Conservation (phyloP, 2,113 vertebrate genomes). For the Archilochus colubris region DNA sequence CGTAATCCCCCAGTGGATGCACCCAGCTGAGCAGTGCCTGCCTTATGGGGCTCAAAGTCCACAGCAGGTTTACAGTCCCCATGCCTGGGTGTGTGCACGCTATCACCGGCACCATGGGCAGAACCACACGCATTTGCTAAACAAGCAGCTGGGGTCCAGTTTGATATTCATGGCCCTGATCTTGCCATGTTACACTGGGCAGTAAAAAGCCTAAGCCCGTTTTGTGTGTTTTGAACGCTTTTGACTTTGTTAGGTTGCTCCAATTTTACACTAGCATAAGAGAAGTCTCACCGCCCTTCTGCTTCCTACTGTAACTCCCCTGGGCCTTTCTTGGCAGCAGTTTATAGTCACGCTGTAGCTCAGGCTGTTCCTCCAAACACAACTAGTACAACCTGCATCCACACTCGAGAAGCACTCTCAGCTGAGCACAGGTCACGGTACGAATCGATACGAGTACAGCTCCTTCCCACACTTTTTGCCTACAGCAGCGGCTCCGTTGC, state of each 20-base stretch:
- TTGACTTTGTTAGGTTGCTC: neutral
- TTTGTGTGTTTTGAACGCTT: neutral
- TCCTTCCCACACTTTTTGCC: neutral
- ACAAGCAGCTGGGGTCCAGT: constrained; percentile 27
- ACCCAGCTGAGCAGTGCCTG: neutral
- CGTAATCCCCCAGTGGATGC: neutral
- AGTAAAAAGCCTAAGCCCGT: neutral
- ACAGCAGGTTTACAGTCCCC: neutral
- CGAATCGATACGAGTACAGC: neutral
- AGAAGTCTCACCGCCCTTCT: constrained; percentile 30
- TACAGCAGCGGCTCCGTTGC: neutral
- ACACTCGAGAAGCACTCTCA: neutral
- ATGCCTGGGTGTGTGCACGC: constrained; percentile 33
- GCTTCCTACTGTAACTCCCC: constrained; percentile 56
- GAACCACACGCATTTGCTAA: constrained; percentile 43
- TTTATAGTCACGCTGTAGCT: neutral
- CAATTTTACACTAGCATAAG: neutral
- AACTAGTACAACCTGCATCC: neutral
- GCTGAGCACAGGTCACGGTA: neutral
- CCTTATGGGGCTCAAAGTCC: constrained; percentile 52
- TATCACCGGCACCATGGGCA: constrained; percentile 14
- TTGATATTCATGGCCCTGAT: neutral
- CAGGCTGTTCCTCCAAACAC: neutral
- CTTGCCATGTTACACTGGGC: neutral
- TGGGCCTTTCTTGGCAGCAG: constrained; percentile 37